Percentiles rank a stretch among this genome's conserved stretches.
These are phyloP conservation scores for Psittacara wagleri DNA, from an alignment of 2,113 vertebrate genomes.

Conservation along the genomic window DNA sequence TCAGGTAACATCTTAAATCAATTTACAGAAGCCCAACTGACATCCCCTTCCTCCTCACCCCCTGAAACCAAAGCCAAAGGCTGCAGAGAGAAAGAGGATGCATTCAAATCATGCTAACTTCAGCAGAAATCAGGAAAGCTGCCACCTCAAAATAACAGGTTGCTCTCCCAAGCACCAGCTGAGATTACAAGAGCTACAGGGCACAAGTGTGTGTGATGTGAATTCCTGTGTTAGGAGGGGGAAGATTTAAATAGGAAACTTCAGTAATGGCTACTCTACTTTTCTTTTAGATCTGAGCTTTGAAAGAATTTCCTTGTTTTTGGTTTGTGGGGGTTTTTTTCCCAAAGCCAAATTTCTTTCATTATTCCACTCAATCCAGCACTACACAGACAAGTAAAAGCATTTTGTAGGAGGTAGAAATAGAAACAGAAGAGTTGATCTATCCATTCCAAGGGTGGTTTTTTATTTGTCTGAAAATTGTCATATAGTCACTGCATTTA, in stretches of 20 bases:
- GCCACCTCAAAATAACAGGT: neutral
- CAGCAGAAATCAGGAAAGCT: neutral
- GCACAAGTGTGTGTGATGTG: neutral
- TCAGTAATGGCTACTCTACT: neutral
- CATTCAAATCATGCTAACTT: neutral
- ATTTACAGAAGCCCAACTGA: neutral
- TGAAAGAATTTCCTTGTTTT: neutral
- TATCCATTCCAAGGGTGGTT: neutral
- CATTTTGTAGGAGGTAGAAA: neutral
- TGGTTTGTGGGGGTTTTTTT: neutral
- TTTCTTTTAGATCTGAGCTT: neutral
- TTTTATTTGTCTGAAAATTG: neutral
- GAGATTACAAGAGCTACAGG: neutral
- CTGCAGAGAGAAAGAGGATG: neutral
- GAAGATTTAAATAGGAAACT: neutral
- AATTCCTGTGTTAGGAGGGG: neutral
- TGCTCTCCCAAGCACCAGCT: neutral
- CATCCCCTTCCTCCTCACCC: neutral
- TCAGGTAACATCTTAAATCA: neutral
- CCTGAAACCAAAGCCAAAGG: neutral
- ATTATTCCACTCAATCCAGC: neutral
- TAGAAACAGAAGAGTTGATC: neutral
- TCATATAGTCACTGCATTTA: neutral
- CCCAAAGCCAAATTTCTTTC: neutral
- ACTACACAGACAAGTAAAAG: neutral